These are phyloP conservation scores for Rhinatrema bivittatum DNA, from an alignment of 2,797 vertebrate genomes.

Conservation along the genomic window DNA sequence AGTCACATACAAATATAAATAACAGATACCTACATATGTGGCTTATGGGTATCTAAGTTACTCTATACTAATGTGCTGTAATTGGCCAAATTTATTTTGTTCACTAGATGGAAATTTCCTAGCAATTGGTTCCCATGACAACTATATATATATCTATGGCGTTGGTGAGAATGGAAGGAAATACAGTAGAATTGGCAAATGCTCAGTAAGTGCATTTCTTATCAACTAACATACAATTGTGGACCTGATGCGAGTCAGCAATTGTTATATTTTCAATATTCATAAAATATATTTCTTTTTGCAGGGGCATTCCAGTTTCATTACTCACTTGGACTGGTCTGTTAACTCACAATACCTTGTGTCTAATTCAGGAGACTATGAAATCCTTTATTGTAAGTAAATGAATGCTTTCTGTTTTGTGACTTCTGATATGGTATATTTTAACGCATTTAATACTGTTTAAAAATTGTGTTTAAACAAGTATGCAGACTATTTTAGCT, in stretches of 20 bases:
- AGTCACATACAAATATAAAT: too few relatives aligned
- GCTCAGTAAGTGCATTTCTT: constrained; percentile 69
- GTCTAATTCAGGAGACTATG: constrained; percentile 97
- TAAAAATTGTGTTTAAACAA: too few relatives aligned
- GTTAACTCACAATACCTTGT: constrained; percentile 90
- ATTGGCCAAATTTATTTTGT: too few relatives aligned
- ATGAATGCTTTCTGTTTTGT: background rate
- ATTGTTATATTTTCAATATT: accelerated
- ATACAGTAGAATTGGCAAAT: constrained; percentile 89
- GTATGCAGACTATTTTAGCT: too few relatives aligned
- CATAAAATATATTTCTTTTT: constrained; percentile 2
- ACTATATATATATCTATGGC: constrained; percentile 94
- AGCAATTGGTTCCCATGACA: constrained; percentile 97
- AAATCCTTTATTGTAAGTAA: constrained; percentile 96
- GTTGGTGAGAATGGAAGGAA: constrained; percentile 87
- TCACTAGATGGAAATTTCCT: constrained; percentile 86
- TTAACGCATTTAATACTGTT: too few relatives aligned
- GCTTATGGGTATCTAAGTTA: too few relatives aligned
- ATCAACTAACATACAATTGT: accelerated
- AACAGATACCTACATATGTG: too few relatives aligned
- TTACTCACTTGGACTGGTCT: constrained; percentile 97
- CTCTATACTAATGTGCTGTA: too few relatives aligned
- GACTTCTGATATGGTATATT: too few relatives aligned
- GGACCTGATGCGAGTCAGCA: accelerated
- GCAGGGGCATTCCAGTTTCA: constrained; percentile 97